Evolutionary conservation across 2,113 vertebrate genomes (phyloP), one percentile per base, ranked within the genome.

Genomic region (Pluvianellus socialis): DNA sequence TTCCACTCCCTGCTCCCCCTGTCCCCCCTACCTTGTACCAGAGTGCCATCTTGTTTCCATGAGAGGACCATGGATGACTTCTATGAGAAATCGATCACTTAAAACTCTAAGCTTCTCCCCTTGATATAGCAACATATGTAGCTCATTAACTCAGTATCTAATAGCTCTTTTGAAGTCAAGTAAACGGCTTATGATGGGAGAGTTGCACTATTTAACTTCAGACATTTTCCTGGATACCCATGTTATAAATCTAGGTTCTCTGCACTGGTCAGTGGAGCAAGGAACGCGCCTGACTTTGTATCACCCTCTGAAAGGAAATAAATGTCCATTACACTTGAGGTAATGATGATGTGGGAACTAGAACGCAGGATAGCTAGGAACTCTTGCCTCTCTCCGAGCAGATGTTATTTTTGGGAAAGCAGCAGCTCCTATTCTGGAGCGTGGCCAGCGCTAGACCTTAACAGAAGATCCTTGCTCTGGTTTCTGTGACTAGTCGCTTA

Each of bases 191-290:
- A 6, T 1, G 5, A 38, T 12, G 26, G 71, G 33, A 74, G 56
- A 83, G 73, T 6, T 58, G 58, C 5, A 8, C 16, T 26, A 0
- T 28, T 35, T 26, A 10, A 58, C 32, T 72, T 20, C 1, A 50
- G n/a, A 17, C 2, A 9, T 79, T 62, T 72, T 17, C 14, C 20
- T 40, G 0, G 1, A 7, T 74, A 32, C 14, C 20, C 4, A 0
- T 9, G 12, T 61, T 70, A 23, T 7, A 22, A 53, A 55, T 30
- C 2, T 19, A 23, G 45, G 21, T 80, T 85, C 26, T 91, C 27
- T 77, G 63, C 12, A 5, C 0, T 4, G 24, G 27, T 30, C 4
- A 33, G 26, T 6, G 50, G 28, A 40, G 20, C 28, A 65, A 38
- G 35, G 56, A 86, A 59, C 0, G 7, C 44, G 27, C 33, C 28